phyloP scores from a whole-genome alignment of 2,797 vertebrate genomes.

The Dicrostonyx torquatus region DNA sequence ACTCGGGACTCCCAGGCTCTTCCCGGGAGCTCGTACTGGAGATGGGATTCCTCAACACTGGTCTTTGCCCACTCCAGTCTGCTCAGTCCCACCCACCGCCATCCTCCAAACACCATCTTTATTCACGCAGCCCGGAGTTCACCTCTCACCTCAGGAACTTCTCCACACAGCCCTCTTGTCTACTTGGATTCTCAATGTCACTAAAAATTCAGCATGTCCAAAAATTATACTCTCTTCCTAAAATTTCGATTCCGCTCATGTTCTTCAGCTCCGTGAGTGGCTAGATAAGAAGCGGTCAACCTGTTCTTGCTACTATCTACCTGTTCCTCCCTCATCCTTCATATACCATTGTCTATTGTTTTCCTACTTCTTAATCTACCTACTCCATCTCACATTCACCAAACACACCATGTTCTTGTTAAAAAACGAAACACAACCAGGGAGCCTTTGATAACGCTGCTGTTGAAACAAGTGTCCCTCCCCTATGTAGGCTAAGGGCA shows the following conservation, averaged over 20 bases:
- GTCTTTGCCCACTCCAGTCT: neutral
- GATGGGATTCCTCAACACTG: neutral
- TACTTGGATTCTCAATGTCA: neutral
- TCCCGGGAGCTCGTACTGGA: neutral
- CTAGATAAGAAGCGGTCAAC: neutral
- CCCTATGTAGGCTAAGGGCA: neutral
- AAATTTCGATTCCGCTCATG: neutral
- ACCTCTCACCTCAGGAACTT: neutral
- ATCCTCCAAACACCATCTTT: neutral
- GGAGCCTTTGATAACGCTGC: neutral
- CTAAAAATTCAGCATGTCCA: neutral
- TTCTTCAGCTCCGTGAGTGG: neutral
- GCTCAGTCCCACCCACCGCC: neutral
- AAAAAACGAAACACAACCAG: neutral
- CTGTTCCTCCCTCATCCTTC: neutral
- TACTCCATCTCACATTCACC: neutral
- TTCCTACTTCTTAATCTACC: neutral
- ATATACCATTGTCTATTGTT: fast-evolving
- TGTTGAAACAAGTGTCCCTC: neutral
- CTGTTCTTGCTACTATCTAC: neutral
- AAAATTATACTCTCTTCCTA: neutral
- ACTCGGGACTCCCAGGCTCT: neutral
- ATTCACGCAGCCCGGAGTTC: neutral
- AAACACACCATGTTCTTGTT: neutral
- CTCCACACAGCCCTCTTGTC: neutral